Percentiles rank a stretch among this genome's conserved stretches.
Evolutionary conservation across 2,113 vertebrate genomes (phyloP).

Genomic region (Agelaius tricolor): DNA sequence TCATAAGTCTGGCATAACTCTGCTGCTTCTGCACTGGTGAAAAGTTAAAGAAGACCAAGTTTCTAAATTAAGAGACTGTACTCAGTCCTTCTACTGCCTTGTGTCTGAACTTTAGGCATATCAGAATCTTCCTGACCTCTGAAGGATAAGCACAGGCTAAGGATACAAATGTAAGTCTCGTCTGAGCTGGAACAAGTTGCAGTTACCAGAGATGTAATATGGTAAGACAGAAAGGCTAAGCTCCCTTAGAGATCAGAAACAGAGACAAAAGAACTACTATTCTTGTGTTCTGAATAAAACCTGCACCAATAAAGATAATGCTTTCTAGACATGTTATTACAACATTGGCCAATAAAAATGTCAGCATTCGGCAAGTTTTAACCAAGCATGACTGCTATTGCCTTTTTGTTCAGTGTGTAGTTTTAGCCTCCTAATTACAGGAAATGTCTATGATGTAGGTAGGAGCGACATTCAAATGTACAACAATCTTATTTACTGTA

Average conservation of each 20-base stretch:
- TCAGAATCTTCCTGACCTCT: conserved; percentile 4
- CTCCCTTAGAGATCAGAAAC: neutral
- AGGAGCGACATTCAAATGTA: neutral
- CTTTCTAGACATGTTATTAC: neutral
- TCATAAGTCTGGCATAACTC: neutral
- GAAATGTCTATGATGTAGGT: conserved; percentile 13
- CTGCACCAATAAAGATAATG: neutral
- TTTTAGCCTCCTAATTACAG: conserved; percentile 27
- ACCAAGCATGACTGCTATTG: neutral
- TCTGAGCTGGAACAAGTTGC: neutral
- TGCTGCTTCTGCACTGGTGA: neutral
- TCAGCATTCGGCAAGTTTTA: neutral
- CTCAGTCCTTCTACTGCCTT: neutral
- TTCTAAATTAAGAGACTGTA: conserved; percentile 22
- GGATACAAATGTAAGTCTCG: neutral
- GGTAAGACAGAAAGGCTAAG: neutral
- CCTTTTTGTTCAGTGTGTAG: neutral
- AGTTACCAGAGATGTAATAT: neutral
- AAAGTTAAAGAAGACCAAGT: conserved; percentile 31
- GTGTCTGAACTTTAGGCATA: neutral
- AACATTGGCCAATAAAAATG: neutral
- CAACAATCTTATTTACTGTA: conserved; percentile 30
- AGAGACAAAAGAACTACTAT: neutral
- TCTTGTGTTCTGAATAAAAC: neutral
- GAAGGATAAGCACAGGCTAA: neutral